Evolutionary conservation across 2,113 vertebrate species (phyloP), one percentile per base, ranked within the genome.

Genomic region (Taxidea taxus): DNA sequence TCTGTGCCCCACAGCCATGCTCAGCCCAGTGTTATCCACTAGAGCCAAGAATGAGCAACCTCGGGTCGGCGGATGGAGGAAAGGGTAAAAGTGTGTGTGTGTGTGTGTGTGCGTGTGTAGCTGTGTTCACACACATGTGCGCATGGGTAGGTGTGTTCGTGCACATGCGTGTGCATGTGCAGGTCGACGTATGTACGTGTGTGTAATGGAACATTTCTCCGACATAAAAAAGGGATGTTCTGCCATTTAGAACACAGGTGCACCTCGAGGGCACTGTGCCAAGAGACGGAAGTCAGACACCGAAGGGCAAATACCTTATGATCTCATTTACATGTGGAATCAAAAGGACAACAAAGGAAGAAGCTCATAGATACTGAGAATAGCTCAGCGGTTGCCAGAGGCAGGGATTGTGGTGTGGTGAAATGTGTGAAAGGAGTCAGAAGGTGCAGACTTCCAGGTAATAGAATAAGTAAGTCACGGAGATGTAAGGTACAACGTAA

Each of bases 51-150:
- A 34, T 6, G 62, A 16, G 60, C 14, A 34, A 15, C 62, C 31
- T 34, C 6, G 1, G 16, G 14, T 66, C 6, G 29, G 6, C 2
- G 2, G 31, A 16, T 0, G 62, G 62, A 66, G 31, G 31, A 16
- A 66, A 1, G 13, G 29, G 7, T 51, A 15, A 51, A 51, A 15
- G 16, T 51, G 51, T 14, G 51, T 5, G 51, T 51, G 51, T 51
- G 51, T 1, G 15, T 18, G 51, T 51, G 51, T 51, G 51, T 16
- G 1, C 15, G 4, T 16, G 51, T 51, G 51, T 51, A 5, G 51
- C 15, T 54, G 2, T 54, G 51, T 18, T 18, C 51, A 18, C 3
- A 16, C 51, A 6, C 1, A 54, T 54, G 51, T 54, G 18, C 2
- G 51, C 2, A 18, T 54, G 51, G n/a, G n/a, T n/a, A 5, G 51